Conservation (phyloP, 2,888 invertebrate genomes). For the Oscheius sp. region DNA sequence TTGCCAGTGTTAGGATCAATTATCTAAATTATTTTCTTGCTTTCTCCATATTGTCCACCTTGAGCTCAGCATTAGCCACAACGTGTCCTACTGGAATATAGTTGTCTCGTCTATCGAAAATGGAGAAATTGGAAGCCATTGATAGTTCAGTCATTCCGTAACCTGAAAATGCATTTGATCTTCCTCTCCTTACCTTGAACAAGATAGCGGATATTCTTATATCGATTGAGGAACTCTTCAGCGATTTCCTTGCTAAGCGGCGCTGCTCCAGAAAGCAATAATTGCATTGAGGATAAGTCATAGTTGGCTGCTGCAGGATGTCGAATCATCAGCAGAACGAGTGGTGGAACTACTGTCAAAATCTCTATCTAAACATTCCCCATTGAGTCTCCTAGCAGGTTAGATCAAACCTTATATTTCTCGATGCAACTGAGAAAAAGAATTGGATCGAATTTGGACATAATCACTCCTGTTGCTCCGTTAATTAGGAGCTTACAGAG, state of each 20-base stretch:
- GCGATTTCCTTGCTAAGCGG: slow-evolving; percentile 60
- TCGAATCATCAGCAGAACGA: slow-evolving; percentile 80
- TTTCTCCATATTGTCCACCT: slow-evolving; percentile 70
- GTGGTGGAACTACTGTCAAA: slow-evolving; percentile 82
- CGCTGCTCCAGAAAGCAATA: slow-evolving; percentile 56
- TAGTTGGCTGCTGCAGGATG: slow-evolving; percentile 79
- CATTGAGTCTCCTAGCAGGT: neutral
- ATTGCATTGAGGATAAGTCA: slow-evolving; percentile 79
- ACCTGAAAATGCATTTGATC: slow-evolving; percentile 71
- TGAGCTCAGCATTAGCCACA: slow-evolving; percentile 77
- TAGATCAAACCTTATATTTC: slow-evolving; percentile 30
- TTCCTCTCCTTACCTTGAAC: slow-evolving; percentile 32
- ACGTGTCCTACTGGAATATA: slow-evolving; percentile 78
- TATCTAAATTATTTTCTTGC: slow-evolving; percentile 56
- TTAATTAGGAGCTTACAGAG: slow-evolving; percentile 6
- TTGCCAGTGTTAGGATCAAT: slow-evolving; percentile 74
- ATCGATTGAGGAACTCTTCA: slow-evolving; percentile 42
- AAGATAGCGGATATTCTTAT: slow-evolving; percentile 23
- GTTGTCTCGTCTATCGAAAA: slow-evolving; percentile 72
- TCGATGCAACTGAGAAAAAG: slow-evolving; percentile 50
- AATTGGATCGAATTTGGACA: slow-evolving; percentile 60
- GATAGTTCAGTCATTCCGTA: slow-evolving; percentile 82
- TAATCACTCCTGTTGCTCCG: slow-evolving; percentile 59
- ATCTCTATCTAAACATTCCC: slow-evolving; percentile 75
- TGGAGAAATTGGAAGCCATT: slow-evolving; percentile 74